phyloP scores from a whole-genome alignment of 1,140 invertebrate genomes.

The Riptortus pedestris region DNA sequence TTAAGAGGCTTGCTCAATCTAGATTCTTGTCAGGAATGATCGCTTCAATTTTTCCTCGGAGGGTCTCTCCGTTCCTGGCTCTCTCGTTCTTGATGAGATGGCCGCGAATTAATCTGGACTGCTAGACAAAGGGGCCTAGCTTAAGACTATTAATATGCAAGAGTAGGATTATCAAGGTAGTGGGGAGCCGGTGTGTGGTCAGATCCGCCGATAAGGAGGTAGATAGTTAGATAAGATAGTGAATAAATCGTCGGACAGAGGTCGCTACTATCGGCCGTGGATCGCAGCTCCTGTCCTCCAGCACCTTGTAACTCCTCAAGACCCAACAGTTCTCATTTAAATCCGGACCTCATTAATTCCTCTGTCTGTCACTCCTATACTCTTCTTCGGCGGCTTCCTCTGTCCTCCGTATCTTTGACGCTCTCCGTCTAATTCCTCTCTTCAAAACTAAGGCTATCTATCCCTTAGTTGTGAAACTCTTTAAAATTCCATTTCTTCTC shows the following conservation, averaged over 20 bases:
- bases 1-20: too few relatives aligned
- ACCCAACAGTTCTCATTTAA: not conserved
- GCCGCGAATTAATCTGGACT: slow-evolving; percentile 1
- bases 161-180: not conserved
- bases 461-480: too few relatives aligned
- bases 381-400: too few relatives aligned
- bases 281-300: not conserved
- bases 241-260: not conserved
- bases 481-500: too few relatives aligned
- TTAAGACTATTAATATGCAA: slow-evolving; percentile 8
- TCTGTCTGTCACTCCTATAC: too few relatives aligned
- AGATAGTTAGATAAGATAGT: slow-evolving; percentile 1
- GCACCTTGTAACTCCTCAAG: slow-evolving; percentile 3
- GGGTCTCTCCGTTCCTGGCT: not conserved
- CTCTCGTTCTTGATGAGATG: too few relatives aligned
- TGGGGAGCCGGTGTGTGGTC: slow-evolving; percentile 4
- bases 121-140: slow-evolving; percentile 1
- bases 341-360: not conserved
- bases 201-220: not conserved
- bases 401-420: too few relatives aligned
- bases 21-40: not conserved
- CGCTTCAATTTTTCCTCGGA: not conserved
- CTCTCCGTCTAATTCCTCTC: too few relatives aligned
- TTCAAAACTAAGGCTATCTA: too few relatives aligned
- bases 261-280: not conserved